These are phyloP conservation scores for Allophyes oxyacanthae DNA, from an alignment of 2,888 invertebrate genomes.

Conservation along the genomic window DNA sequence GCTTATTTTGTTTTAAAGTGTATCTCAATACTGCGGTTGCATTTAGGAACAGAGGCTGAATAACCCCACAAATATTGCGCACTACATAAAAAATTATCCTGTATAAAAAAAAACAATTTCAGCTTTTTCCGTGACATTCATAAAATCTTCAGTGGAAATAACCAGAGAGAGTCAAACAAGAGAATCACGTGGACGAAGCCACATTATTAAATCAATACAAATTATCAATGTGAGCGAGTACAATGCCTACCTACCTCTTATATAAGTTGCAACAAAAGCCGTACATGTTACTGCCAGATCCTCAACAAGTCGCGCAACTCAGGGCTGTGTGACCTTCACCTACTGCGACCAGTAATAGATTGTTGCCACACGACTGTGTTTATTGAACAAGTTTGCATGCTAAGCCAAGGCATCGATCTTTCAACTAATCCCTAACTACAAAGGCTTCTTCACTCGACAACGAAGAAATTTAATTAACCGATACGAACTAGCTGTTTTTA, in stretches of 20 bases:
- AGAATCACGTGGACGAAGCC: not conserved
- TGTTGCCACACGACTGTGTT: slow-evolving; percentile 25
- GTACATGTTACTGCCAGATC: slow-evolving; percentile 33
- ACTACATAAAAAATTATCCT: too few relatives aligned
- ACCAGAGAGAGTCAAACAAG: not conserved
- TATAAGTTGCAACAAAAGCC: slow-evolving; percentile 33
- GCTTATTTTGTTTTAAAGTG: too few relatives aligned
- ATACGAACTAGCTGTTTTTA: slow-evolving; percentile 3
- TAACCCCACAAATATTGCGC: too few relatives aligned
- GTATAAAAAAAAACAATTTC: too few relatives aligned
- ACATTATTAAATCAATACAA: slow-evolving; percentile 11
- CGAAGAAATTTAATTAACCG: slow-evolving; percentile 46
- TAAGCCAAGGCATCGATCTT: slow-evolving; percentile 53
- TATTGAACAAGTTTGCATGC: slow-evolving; percentile 35
- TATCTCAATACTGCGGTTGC: too few relatives aligned
- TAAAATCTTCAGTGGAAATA: not conserved
- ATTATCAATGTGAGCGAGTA: not conserved
- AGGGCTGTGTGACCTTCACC: slow-evolving; percentile 35
- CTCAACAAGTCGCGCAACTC: slow-evolving; percentile 26
- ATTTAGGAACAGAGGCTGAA: too few relatives aligned
- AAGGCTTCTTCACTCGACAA: slow-evolving; percentile 54
- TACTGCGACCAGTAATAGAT: slow-evolving; percentile 9
- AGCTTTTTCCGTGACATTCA: too few relatives aligned
- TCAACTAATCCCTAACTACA: slow-evolving; percentile 53
- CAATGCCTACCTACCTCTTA: not conserved